phyloP scores from a whole-genome alignment of 2,797 vertebrate species.

The Sebastes minor region DNA sequence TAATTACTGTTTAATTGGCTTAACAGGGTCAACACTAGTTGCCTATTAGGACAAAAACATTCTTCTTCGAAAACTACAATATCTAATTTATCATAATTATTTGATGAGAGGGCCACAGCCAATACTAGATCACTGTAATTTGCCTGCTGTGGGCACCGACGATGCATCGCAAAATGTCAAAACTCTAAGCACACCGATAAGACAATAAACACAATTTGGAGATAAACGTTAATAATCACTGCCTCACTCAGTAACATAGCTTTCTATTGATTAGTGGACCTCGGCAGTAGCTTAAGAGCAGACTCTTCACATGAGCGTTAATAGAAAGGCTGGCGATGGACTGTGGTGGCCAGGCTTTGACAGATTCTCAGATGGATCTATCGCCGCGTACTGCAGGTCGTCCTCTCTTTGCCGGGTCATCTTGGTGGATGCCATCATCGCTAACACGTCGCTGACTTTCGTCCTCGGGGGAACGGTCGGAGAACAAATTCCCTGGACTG shows the following conservation, averaged over 20 bases:
- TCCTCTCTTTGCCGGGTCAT: conserved; percentile 46
- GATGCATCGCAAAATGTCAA: not conserved
- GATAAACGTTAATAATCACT: conserved; percentile 12
- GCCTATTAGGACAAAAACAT: not conserved
- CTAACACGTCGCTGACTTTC: conserved; percentile 40
- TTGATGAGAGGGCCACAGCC: not conserved
- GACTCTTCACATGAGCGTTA: not conserved
- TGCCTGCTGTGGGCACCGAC: not conserved
- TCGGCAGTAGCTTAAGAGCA: not conserved
- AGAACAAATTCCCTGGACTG: conserved; percentile 25
- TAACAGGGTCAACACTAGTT: not conserved
- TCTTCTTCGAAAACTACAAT: not conserved
- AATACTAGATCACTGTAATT: not conserved
- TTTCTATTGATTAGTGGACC: conserved; percentile 4
- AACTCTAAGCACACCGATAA: not conserved
- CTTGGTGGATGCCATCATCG: conserved; percentile 38
- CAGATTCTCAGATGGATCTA: conserved; percentile 18
- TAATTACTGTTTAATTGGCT: conserved; percentile 1
- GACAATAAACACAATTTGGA: not conserved
- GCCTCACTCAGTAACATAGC: not conserved
- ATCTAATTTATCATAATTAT: not conserved
- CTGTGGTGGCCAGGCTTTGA: not conserved
- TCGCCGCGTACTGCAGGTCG: not conserved
- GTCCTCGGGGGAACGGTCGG: not conserved
- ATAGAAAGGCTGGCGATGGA: not conserved